Evolutionary conservation across 2,113 vertebrate genomes (phyloP), one percentile per base, ranked within the genome.

Genomic region (Beaufortia kweichowensis): DNA sequence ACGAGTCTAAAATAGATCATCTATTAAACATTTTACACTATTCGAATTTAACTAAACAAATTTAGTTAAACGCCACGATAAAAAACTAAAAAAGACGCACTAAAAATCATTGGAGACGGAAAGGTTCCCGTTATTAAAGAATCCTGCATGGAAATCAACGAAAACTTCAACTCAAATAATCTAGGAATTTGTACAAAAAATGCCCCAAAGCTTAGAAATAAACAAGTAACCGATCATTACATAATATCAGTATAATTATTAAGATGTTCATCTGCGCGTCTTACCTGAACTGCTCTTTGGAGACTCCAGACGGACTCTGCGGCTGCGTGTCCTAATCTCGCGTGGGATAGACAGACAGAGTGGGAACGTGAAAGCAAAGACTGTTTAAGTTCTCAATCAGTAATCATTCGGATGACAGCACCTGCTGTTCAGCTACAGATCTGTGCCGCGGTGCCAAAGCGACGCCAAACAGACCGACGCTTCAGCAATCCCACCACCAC

Each of bases 321-420:
- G 11, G 17, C 7, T 26, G 41, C 43, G 66, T 23, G 66, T 69
- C 21, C 33, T 61, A 15, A 55, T 55, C 67, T 35, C 28, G 66
- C 23, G 46, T 33, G 26, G 63, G 9, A 19, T 6, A 46, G 65
- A n/a, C 41, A 21, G 46, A 41, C 9, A 8, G 69, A 17, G 53
- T 11, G 33, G 43, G 69, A 59, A 59, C 24, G 69, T 59, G 68
- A 71, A 35, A 56, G n/a, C 50, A 31, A 35, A 39, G 68, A 26
- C 50, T 70, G 12, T 48, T 23, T 59, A 21, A 43, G 26, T 15
- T 72, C 31, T 5, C 28, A 35, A 72, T 72, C 69, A 72, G n/a
- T 59, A 72, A 59, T 11, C 21, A 41, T 43, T 6, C 14, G 23
- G 29, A 15, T 70, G 67, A 70, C 67, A 70, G 67, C 48, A 35